A percentile compares a stretch with the other conserved stretches of the same genome.
Conservation (phyloP, 2,888 invertebrate species). For the Lepidochrysops patricia region DNA sequence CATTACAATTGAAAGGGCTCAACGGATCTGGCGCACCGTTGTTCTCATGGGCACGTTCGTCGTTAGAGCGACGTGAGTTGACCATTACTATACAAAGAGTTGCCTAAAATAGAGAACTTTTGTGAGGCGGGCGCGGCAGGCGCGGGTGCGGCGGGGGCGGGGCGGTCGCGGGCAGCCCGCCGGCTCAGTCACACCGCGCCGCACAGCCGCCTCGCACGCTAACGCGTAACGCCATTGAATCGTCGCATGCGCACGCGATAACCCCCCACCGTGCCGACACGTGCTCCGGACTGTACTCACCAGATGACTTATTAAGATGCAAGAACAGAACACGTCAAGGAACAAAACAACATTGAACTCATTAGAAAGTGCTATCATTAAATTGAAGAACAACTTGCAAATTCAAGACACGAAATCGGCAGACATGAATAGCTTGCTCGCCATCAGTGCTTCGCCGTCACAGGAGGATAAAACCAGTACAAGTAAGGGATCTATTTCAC, state of each 20-base stretch:
- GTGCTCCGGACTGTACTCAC: constrained; percentile 33
- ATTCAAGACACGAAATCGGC: constrained; percentile 61
- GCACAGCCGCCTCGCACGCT: constrained; percentile 66
- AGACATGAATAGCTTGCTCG: constrained; percentile 55
- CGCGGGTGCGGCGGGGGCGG: constrained; percentile 66
- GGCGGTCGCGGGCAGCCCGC: constrained; percentile 62
- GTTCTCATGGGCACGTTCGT: constrained; percentile 73
- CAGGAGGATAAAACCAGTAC: constrained; percentile 50
- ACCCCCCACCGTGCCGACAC: constrained; percentile 55
- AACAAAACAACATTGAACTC: constrained; percentile 66
- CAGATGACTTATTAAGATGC: constrained; percentile 41
- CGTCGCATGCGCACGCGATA: constrained; percentile 59
- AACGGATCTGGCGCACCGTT: constrained; percentile 68
- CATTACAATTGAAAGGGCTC: constrained; percentile 68
- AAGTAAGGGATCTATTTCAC: constrained; percentile 62
- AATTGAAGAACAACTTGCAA: constrained; percentile 68
- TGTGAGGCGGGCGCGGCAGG: constrained; percentile 64
- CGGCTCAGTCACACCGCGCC: constrained; percentile 70
- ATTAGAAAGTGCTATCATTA: constrained; percentile 70
- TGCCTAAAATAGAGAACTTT: constrained; percentile 75
- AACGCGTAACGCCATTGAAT: constrained; percentile 40
- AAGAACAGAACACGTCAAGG: constrained; percentile 68
- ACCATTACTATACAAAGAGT: constrained; percentile 74
- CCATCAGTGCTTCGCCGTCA: constrained; percentile 50
- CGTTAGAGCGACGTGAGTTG: constrained; percentile 74